Evolutionary conservation across 2,797 vertebrate species (phyloP), one percentile per base, ranked within the genome.

Genomic region (Aythya fuligula): DNA sequence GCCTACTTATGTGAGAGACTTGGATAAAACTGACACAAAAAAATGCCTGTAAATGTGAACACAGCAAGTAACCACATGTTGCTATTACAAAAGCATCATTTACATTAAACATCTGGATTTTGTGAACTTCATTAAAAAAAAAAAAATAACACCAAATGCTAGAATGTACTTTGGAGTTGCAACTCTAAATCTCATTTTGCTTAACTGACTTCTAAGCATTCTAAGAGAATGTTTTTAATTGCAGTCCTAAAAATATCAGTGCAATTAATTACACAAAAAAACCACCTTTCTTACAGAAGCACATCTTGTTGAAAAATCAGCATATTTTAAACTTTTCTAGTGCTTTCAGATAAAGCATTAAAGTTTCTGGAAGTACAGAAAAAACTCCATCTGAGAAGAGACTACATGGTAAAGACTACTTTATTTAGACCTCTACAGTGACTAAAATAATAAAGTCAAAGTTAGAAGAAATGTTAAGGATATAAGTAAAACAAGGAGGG

Each of bases 21-120:
- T 4, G 3, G 65, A 84, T 73, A 78, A 87, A 94, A 75, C 36
- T 78, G 75, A 82, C 79, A 70, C 24, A 56, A 90, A 84, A 84
- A 96, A 72, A 85, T 30, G 79, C 19, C 51, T 75, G 15, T 53
- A 84, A 94, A 95, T 19, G 28, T 84, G 87, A 88, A 85, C 13
- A 6, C 47, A 87, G 76, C 49, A 89, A 84, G 76, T 81, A 93
- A 70, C 71, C 87, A 94, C 86, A 93, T 69, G 83, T 90, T 94
- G 67, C 25, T 79, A 57, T 85, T 69, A 80, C 65, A 94, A 93
- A 87, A 85, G 21, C 7, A 71, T 79, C 78, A 80, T 56, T 96
- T 84, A 90, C 5, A 45, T 85, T 84, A 76, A 82, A 80, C 88
- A 90, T 90, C 93, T 94, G 84, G 74, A 70, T 73, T 86, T 95